Base-by-base conservation (phyloP, 2,113 vertebrate species). In the Edolisoma coerulescens region DNA sequence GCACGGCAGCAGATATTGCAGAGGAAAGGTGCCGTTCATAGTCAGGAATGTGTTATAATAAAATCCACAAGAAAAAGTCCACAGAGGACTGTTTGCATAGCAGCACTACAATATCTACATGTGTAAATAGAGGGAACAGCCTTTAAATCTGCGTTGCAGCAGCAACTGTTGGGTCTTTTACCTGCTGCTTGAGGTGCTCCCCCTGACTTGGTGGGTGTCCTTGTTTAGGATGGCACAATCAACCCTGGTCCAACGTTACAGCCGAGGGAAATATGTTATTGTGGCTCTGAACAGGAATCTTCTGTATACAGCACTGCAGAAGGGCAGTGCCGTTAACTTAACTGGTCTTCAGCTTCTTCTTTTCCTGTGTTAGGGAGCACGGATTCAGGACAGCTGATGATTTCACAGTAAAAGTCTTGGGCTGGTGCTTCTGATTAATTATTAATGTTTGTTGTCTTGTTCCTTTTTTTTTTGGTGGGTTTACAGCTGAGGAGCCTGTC, bases 81-180 rank as follows among this genome's bases (percentile, higher is more conserved):
- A 93, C 92, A 92, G 94, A 95, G 88, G 65, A 82, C 83, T 96
- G 96, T 96, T 96, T 96, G 92, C 88, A 71, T 73, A 94, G 88
- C 94, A 96, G 84, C 93, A 84, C 91, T 94, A 94, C 93, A 97
- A 76, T 96, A 96, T 93, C 94, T 92, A 84, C 92, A 82, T 93
- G 96, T 92, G 93, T 94, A 96, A 96, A 96, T 39, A 96, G 80
- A 95, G 37, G 88, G 84, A 96, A 53, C 88, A 87, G 69, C 49
- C 65, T 86, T 94, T 89, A 95, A 94, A 95, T 85, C 84, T 68
- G 7, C 2, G 3, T 30, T 81, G 63, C 32, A 47, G 90, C 90
- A 60, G 73, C 3, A 11, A 27, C 88, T 92, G 47, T n/a, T 84
- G 64, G 41, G 74, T 52, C 73, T 95, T 85, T 76, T 61, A 71